A percentile compares a stretch with the other conserved stretches of the same genome.
phyloP scores from a whole-genome alignment of 2,113 vertebrate genomes.

The Leptocoma aspasia region DNA sequence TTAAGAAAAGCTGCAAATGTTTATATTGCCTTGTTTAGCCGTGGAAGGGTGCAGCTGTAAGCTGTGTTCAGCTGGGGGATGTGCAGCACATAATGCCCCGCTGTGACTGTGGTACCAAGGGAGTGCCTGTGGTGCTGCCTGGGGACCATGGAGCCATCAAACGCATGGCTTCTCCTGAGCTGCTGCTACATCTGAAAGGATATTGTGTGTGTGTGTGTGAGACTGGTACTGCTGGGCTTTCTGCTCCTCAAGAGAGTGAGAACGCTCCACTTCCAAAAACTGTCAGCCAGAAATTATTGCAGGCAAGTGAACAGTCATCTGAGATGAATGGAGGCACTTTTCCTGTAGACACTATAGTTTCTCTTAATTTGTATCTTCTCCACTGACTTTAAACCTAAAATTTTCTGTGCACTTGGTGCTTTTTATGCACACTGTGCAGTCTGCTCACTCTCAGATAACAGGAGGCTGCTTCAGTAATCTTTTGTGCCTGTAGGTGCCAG shows the following conservation, averaged over 20 bases:
- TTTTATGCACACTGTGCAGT: neutral
- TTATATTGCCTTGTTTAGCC: conserved; percentile 5
- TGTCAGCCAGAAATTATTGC: neutral
- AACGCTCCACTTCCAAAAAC: neutral
- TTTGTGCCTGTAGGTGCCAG: neutral
- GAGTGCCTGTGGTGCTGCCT: neutral
- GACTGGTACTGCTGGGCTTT: conserved; percentile 59
- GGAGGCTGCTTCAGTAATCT: neutral
- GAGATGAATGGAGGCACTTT: neutral
- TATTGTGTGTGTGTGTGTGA: conserved; percentile 39
- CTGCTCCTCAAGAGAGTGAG: neutral
- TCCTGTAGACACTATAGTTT: neutral
- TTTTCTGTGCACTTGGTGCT: neutral
- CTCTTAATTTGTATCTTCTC: neutral
- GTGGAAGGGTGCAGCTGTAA: conserved; percentile 40
- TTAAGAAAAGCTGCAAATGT: neutral
- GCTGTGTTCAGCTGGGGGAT: conserved; percentile 46
- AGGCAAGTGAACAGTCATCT: neutral
- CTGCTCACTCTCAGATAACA: neutral
- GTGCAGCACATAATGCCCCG: conserved; percentile 35
- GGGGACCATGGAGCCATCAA: neutral
- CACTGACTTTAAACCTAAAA: neutral
- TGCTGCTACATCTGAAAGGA: conserved; percentile 17
- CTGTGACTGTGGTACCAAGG: conserved; percentile 52
- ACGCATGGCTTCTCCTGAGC: neutral